Conservation (phyloP, 2,113 vertebrate species). For the Brachionichthys hirsutus region DNA sequence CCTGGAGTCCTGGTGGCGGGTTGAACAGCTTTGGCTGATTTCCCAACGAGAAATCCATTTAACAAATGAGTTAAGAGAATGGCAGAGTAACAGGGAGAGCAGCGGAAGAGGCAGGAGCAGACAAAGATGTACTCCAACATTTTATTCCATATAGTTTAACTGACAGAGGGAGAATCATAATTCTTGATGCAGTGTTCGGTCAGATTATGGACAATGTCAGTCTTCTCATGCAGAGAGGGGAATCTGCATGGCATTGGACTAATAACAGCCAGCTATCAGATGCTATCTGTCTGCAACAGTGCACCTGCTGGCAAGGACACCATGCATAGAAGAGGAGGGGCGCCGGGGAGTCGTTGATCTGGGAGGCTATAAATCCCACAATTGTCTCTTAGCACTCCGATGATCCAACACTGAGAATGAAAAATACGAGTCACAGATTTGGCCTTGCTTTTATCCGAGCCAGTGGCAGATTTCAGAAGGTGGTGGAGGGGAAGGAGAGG, state of each 20-base stretch:
- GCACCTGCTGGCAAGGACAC: conserved; percentile 66
- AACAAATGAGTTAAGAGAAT: conserved; percentile 67
- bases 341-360: conserved; percentile 19
- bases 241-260: conserved; percentile 36
- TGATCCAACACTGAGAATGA: conserved; percentile 12
- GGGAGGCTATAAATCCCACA: conserved; percentile 39
- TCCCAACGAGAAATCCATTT: conserved; percentile 69
- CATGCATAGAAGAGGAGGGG: conserved; percentile 32
- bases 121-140: conserved; percentile 40
- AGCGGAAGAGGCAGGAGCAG: not conserved
- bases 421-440: conserved; percentile 20
- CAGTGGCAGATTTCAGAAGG: conserved; percentile 5
- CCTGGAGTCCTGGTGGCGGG: conserved; percentile 47
- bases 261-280: conserved; percentile 50
- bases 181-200: conserved; percentile 27
- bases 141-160: conserved; percentile 30
- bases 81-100: not conserved
- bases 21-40: conserved; percentile 55
- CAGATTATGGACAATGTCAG: conserved; percentile 10
- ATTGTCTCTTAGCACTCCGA: conserved; percentile 26
- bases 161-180: conserved; percentile 30
- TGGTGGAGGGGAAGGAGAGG: not conserved
- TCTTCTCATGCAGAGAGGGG: conserved; percentile 21
- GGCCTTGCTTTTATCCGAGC: conserved; percentile 4
- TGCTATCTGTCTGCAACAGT: conserved; percentile 68